Base-by-base conservation (phyloP, 2,888 invertebrate genomes). In the Polydrusus cervinus region DNA sequence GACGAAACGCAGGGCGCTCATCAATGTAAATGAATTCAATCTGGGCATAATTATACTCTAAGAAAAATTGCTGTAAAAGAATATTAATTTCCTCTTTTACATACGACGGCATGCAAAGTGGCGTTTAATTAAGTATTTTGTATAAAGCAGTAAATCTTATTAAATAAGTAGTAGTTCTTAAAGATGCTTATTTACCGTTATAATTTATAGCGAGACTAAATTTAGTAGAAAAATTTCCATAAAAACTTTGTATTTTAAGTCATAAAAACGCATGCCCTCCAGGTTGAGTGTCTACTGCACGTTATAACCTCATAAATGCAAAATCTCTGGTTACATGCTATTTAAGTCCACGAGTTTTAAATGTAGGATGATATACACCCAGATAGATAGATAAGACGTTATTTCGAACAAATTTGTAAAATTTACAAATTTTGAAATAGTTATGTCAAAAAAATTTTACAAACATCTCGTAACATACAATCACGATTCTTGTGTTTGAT, bases 1-100 rank as follows among this genome's bases (percentile, higher is more conserved):
- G 30, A 8, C 18, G 13, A 25, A 49, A 53, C 51, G 38, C 38
- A 55, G 55, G 10, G 55, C 55, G 57, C 69, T 69, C 69, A 69
- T 69, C 69, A 69, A 69, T 69, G 69, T 69, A 69, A 69, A 69
- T 69, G 20, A 60, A 69, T 69, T 69, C 69, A 60, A 60, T 69
- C 69, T 60, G 14, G 40, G 30, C n/a, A 40, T 69, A 69, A 69
- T 69, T 69, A 34, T 34, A 49, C 45, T 57, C 30, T n/a, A 69
- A 45, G 69, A 69, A 69, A 69, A 69, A 69, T 69, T 30, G 60
- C 69, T 18, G 7, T 18, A 25, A 6, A 45, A 57, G 57, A 69
- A 60, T 60, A 53, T 69, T 43, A 69, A 47, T 34, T 43, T 43
- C 34, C 60, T 60, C 25, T 60, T 69, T 69, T 69, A 45, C 69